These are phyloP conservation scores for Trypoxylus dichotomus DNA, from an alignment of 1,140 invertebrate species.

Conservation along the genomic window DNA sequence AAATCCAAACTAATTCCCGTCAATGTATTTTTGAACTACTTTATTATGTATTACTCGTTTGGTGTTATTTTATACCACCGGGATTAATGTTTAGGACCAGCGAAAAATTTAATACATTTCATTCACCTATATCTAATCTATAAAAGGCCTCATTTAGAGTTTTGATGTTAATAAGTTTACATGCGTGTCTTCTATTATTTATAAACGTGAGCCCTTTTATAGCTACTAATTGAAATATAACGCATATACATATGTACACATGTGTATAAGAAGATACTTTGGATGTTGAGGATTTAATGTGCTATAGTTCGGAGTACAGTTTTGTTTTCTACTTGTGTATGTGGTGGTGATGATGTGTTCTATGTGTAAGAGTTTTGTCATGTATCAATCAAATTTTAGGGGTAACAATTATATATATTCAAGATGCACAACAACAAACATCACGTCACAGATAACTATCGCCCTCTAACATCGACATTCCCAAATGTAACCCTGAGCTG, in stretches of 20 bases:
- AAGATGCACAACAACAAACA: constrained; percentile 31
- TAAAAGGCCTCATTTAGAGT: not conserved
- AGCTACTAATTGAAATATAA: not conserved
- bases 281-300: not conserved
- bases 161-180: not conserved
- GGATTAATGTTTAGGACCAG: not conserved
- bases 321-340: not conserved
- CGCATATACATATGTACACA: not conserved
- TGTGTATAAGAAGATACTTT: not conserved
- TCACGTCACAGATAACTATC: constrained; percentile 32
- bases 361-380: not conserved
- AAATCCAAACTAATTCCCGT: not conserved
- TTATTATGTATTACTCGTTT: not conserved
- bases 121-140: not conserved
- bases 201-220: not conserved
- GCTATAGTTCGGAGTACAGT: not conserved
- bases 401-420: constrained; percentile 23
- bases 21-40: not conserved
- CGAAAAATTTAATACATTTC: not conserved
- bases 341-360: not conserved
- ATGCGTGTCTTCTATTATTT: not conserved
- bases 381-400: constrained; percentile 2
- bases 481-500: constrained; percentile 32
- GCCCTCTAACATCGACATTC: constrained; percentile 43
- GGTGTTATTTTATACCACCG: not conserved